Conservation (phyloP, 2,888 invertebrate genomes). For the Urechis unicinctus region DNA sequence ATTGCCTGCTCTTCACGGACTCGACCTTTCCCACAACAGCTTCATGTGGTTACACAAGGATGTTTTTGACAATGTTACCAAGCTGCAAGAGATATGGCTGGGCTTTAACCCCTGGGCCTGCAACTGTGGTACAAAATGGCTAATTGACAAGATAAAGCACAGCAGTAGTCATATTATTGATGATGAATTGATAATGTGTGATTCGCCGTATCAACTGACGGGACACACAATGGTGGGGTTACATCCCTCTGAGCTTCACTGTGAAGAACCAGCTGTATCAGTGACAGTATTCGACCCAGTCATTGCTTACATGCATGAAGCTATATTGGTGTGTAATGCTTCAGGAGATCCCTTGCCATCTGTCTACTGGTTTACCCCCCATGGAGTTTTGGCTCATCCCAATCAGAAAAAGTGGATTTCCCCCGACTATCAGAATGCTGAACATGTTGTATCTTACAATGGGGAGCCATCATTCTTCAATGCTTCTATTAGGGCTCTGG, state of each 20-base stretch:
- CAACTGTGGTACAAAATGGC: not conserved
- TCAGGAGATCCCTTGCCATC: not conserved
- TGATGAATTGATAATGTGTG: no score
- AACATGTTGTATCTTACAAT: not conserved
- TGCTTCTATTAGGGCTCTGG: not conserved
- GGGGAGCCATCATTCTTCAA: not conserved
- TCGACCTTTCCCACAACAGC: not conserved
- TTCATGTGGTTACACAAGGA: not conserved
- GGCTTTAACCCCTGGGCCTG: not conserved
- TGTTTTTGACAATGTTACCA: no score
- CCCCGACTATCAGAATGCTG: not conserved
- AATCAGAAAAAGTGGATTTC: not conserved
- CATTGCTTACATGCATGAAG: not conserved
- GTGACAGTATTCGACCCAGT: no score
- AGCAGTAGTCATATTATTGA: no score
- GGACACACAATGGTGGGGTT: no score
- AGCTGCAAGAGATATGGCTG: not conserved
- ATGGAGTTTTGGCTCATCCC: not conserved
- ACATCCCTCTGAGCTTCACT: no score
- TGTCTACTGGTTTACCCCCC: not conserved
- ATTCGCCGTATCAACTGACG: no score
- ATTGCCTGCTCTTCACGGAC: no score
- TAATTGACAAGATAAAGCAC: not conserved
- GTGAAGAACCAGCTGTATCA: no score
- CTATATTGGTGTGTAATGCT: not conserved